Evolutionary conservation across 2,797 vertebrate species (phyloP).

Genomic region (Sciurus carolinensis): DNA sequence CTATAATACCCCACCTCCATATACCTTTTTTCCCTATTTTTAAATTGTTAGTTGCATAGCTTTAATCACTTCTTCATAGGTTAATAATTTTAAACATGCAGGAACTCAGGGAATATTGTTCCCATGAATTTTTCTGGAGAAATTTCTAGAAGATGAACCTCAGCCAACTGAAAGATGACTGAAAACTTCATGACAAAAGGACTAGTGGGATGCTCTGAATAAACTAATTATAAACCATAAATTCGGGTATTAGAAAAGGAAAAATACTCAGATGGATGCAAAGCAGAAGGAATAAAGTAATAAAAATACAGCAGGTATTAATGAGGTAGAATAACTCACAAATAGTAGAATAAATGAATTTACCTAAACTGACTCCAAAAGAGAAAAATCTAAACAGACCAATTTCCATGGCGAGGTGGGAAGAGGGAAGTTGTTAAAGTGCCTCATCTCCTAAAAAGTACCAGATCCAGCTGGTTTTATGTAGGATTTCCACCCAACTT

Average conservation of each 20-base stretch:
- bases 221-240: not conserved
- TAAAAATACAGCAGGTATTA: slow-evolving; percentile 51
- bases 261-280: slow-evolving; percentile 43
- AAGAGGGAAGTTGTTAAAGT: not conserved
- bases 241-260: slow-evolving; percentile 4
- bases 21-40: not conserved
- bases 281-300: slow-evolving; percentile 40
- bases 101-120: not conserved
- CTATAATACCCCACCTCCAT: not conserved
- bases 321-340: not conserved
- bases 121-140: not conserved
- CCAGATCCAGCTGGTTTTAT: not conserved
- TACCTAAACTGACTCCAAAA: slow-evolving; percentile 50
- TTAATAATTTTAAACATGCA: slow-evolving; percentile 11
- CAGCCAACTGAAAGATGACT: not conserved
- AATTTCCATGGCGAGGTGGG: not conserved
- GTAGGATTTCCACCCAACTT: not conserved
- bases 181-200: not conserved
- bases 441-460: not conserved
- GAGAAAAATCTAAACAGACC: slow-evolving; percentile 51
- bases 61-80: slow-evolving; percentile 12
- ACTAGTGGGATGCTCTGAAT: not conserved
- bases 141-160: slow-evolving; percentile 31
- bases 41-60: not conserved
- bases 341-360: slow-evolving; percentile 65